Evolutionary conservation across 2,113 vertebrate genomes (phyloP).

Genomic region (Taurulus bubalis): DNA sequence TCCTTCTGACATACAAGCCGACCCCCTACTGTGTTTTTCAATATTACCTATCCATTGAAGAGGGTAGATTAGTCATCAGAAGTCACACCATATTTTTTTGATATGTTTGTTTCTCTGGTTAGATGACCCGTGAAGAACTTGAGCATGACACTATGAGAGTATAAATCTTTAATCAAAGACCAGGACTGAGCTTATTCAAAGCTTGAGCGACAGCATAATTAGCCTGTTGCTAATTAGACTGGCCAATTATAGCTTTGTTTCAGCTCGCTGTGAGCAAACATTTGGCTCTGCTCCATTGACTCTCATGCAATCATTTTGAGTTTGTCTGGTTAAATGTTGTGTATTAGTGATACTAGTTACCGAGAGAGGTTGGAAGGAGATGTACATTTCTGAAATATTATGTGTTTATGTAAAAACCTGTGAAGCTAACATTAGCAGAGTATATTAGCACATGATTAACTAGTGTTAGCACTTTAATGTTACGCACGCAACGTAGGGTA

Average conservation of each 20-base stretch:
- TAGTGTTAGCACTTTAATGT: neutral
- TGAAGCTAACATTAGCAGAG: neutral
- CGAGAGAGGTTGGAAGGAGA: neutral
- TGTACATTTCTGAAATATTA: neutral
- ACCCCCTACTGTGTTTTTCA: constrained; percentile 1
- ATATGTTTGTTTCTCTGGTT: neutral
- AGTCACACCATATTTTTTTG: neutral
- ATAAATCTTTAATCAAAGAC: neutral
- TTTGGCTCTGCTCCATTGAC: neutral
- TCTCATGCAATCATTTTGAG: neutral
- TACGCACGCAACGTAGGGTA: neutral
- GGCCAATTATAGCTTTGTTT: neutral
- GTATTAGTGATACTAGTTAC: neutral
- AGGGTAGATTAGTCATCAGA: neutral
- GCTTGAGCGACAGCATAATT: neutral
- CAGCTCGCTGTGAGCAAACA: neutral
- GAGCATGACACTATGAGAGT: neutral
- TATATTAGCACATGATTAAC: neutral
- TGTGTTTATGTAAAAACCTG: neutral
- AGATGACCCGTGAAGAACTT: neutral
- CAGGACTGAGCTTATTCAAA: neutral
- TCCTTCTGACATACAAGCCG: neutral
- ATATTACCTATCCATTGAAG: neutral
- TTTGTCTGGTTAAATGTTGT: neutral
- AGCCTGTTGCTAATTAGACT: neutral